Evolutionary conservation across 1,140 invertebrate genomes (phyloP).

Genomic region (Euwallacea fornicatus): DNA sequence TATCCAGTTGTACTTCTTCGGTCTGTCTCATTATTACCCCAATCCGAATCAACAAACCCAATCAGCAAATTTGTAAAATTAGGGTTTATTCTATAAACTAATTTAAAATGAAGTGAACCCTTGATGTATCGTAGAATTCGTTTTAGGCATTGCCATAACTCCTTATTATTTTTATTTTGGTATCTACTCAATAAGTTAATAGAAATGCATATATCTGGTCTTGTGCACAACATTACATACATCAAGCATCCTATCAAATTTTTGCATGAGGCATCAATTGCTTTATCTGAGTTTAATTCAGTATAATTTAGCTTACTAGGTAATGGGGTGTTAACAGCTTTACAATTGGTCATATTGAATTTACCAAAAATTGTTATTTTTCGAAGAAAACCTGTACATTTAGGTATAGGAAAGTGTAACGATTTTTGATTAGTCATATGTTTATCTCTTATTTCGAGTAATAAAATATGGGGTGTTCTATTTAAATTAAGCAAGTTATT

Average conservation of each 20-base stretch:
- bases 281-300: constrained; percentile 38
- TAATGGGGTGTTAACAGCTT: constrained; percentile 30
- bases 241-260: constrained; percentile 49
- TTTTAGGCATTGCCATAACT: constrained; percentile 12
- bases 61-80: neutral
- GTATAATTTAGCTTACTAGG: constrained; percentile 37
- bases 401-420: no score
- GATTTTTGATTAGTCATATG: no score
- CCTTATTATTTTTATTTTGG: constrained; percentile 24
- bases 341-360: neutral
- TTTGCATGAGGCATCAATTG: constrained; percentile 40
- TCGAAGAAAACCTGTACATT: no score
- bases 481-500: no score
- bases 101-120: constrained; percentile 6
- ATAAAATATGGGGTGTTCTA: neutral
- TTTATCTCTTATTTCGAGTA: no score
- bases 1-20: constrained; percentile 15
- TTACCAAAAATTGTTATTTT: constrained; percentile 3
- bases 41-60: constrained; percentile 15
- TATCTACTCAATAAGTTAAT: constrained; percentile 48
- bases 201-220: constrained; percentile 45
- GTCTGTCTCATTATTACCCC: neutral
- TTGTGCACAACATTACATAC: constrained; percentile 49
- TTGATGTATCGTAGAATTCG: constrained; percentile 11
- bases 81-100: neutral